Conservation (phyloP, 2,888 invertebrate species). For the Ophonus ardosiacus region DNA sequence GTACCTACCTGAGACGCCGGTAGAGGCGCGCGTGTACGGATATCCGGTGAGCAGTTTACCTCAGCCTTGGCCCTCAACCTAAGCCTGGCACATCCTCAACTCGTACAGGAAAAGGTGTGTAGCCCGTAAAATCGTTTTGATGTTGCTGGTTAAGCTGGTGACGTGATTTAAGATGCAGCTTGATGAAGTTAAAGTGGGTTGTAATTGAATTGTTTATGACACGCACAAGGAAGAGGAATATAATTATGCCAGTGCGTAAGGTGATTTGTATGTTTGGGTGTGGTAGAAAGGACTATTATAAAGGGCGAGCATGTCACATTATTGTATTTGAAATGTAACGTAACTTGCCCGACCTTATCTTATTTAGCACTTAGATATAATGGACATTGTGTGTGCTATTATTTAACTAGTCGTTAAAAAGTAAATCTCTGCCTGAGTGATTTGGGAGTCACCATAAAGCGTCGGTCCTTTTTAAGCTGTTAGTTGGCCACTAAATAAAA, state of each 20-base stretch:
- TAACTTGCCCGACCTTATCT: too few relatives aligned
- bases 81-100: neutral
- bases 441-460: too few relatives aligned
- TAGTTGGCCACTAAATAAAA: too few relatives aligned
- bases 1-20: conserved; percentile 31
- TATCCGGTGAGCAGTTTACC: conserved; percentile 13
- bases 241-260: neutral
- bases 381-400: too few relatives aligned
- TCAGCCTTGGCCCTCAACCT: neutral
- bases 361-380: too few relatives aligned
- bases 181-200: conserved; percentile 27
- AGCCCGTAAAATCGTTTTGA: conserved; percentile 38
- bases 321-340: too few relatives aligned
- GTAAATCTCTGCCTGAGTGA: too few relatives aligned
- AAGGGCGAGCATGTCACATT: too few relatives aligned
- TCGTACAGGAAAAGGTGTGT: conserved; percentile 40
- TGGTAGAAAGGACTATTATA: neutral
- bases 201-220: conserved; percentile 22
- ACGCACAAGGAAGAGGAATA: neutral
- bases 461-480: too few relatives aligned
- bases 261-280: neutral
- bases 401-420: too few relatives aligned
- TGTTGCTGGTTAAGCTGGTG: conserved; percentile 1
- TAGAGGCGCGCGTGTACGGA: conserved; percentile 31
- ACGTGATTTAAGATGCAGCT: conserved; percentile 40